Evolutionary conservation across 2,113 vertebrate species (phyloP).

Genomic region (Microcebus jonahi): DNA sequence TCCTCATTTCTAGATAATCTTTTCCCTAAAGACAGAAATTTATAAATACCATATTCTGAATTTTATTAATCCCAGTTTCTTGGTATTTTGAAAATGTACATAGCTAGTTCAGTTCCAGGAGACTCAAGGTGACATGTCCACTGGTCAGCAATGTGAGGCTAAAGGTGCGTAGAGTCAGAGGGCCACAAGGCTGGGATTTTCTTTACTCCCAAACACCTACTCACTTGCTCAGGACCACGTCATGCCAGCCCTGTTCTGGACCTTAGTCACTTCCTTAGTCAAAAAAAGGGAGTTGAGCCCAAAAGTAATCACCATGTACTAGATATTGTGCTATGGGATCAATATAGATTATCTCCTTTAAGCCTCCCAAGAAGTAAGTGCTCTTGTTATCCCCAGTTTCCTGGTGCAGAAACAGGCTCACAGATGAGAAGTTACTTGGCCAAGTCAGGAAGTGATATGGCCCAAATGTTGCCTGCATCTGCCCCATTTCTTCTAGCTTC

Average conservation of each 20-base stretch:
- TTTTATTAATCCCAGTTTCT: neutral
- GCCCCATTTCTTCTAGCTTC: neutral
- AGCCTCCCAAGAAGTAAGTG: neutral
- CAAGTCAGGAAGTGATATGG: neutral
- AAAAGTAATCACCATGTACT: neutral
- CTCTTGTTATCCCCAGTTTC: neutral
- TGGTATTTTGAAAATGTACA: neutral
- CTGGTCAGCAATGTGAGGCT: rapidly evolving
- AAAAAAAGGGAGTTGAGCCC: neutral
- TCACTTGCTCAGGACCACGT: neutral
- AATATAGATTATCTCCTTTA: neutral
- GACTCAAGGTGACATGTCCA: neutral
- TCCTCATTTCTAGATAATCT: neutral
- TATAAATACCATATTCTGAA: neutral
- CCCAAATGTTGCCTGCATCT: neutral
- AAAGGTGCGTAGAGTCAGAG: rapidly evolving
- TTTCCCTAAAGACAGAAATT: neutral
- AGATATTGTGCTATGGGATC: neutral
- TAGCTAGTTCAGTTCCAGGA: neutral
- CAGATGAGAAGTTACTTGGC: neutral
- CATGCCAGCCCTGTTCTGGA: neutral
- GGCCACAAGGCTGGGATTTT: neutral
- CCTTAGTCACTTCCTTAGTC: neutral
- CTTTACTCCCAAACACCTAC: neutral
- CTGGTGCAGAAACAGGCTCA: neutral